Evolutionary conservation across 2,888 invertebrate species (phyloP), one percentile per base, ranked within the genome.

Genomic region (Scaptomyza flava): DNA sequence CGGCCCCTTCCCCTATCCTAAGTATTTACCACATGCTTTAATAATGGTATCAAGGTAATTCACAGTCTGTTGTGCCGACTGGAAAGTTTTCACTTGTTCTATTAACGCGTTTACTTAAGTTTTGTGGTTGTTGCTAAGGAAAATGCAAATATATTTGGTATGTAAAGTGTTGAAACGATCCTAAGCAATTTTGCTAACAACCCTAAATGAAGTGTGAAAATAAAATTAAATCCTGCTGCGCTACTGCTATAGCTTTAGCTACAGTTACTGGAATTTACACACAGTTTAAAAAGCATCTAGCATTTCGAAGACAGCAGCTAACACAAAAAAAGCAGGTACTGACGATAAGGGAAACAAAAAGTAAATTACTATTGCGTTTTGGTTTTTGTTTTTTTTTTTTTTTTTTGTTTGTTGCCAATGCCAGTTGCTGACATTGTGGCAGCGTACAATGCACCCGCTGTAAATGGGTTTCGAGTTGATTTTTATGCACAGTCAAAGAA

Each of bases 151-250:
- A 59, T 83, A 17, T n/a, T n/a, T n/a, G n/a, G 17, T 17, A 81
- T 71, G 72, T 66, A 84, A 87, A 81, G 78, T 78, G 72, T 69
- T 83, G 63, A 72, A 62, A 64, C 66, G 63, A 60, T 65, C 69
- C 72, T 66, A 67, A 68, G 81, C 71, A 71, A 69, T 81, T 68
- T 60, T 66, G 51, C 57, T 33, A 50, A 51, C 1, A 61, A 62
- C 79, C 72, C 68, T 58, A 87, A 81, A 87, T 81, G 78, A 81
- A 81, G 81, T 84, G 84, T 78, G 85, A 84, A 84, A 81, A 81
- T 84, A 84, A 81, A 80, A 81, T 87, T 69, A 80, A 87, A 77
- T 42, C 27, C 20, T 42, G 27, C 58, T 48, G 38, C 43, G 64
- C 41, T 43, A 36, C 30, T 4, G 17, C 43, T 6, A 27, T 6